Evolutionary conservation across 2,888 invertebrate species (phyloP), one percentile per base, ranked within the genome.

Genomic region (Acanthococcus lagerstroemiae): DNA sequence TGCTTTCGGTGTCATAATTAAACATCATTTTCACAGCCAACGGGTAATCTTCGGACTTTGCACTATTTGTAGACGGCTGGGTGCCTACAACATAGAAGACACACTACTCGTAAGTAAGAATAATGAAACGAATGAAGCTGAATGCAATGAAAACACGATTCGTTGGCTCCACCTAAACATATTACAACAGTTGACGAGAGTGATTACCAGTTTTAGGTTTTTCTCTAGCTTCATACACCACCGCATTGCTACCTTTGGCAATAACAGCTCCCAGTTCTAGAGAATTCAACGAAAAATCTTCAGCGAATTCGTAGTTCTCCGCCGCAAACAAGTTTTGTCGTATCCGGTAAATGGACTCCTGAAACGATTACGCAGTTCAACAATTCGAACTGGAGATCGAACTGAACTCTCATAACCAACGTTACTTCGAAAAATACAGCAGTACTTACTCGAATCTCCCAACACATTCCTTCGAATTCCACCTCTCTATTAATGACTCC

Each of bases 1-100:
- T 88, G 19, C 89, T 89, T 74, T 88, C 88, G 3, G 87, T 85
- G 71, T 88, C 87, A 74, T 91, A 93, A 76, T 93, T 93, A 73
- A 91, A 93, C 87, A 93, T 88, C 85, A 93, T 88, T 78, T 93
- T 93, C 19, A 93, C 78, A 5, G 92, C 92, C 69, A 91, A 75
- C 0, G 86, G 85, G 75, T 82, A 85, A 25, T 73, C 71, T 69
- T 66, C 56, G 27, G 15, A 19, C 5, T 46, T 25, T 3, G 46
- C 48, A 19, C 24, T 26, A 6, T 4, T 22, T 19, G 52, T 15
- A 21, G 21, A 12, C 52, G 4, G 24, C 52, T 52, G 52, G 7
- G n/a, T n/a, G n/a, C n/a, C n/a, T n/a, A n/a, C n/a, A n/a, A n/a
- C n/a, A n/a, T n/a, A n/a, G n/a, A n/a, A n/a, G n/a, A n/a, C n/a